Base-by-base conservation (phyloP, 2,113 vertebrate species). In the Anarhynchus alexandrinus region DNA sequence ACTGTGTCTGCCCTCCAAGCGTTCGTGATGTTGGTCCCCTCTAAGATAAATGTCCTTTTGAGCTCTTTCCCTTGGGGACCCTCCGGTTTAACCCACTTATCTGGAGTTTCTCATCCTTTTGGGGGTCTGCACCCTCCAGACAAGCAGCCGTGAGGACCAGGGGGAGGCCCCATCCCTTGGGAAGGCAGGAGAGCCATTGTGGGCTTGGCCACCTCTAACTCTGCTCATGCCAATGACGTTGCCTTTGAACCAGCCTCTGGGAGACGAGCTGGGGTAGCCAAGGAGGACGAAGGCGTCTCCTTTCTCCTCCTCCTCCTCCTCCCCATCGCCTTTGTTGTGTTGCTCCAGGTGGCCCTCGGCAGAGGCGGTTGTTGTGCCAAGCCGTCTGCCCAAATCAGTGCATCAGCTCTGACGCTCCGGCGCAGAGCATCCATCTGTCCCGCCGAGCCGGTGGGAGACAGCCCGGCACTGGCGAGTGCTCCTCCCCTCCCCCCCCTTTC, bases 211-310 rank as follows among this genome's bases (percentile, higher is more conserved):
- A 15, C 30, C 40, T 59, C 73, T 22, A 9, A 18, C 42, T 30
- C 71, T 34, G 26, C 32, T 66, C 0, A 0, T 42, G 49, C 71
- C 83, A 65, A 2, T 0, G 4, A 16, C 1, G 11, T 40, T 43
- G 62, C 34, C 23, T 80, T 87, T 82, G 65, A 78, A 58, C 4
- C 25, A 15, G 9, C 16, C 22, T 12, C 43, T 15, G 10, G 22
- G 30, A 54, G 20, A 43, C 9, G 8, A 64, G 42, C 54, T 66
- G 26, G 59, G 15, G 9, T 4, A 62, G 30, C 59, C 59, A 30
- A 5, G 26, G 16, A 55, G 34, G 43, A 66, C 8, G 65, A 88
- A 91, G 83, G 59, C 1, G 4, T 34, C 66, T 45, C 65, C 73
- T 57, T 74, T 62, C 34, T 42, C 74, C 59, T 65, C 55, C 55